Evolutionary conservation across 2,113 vertebrate genomes (phyloP), one percentile per base, ranked within the genome.

Genomic region (Ammodytes dubius): DNA sequence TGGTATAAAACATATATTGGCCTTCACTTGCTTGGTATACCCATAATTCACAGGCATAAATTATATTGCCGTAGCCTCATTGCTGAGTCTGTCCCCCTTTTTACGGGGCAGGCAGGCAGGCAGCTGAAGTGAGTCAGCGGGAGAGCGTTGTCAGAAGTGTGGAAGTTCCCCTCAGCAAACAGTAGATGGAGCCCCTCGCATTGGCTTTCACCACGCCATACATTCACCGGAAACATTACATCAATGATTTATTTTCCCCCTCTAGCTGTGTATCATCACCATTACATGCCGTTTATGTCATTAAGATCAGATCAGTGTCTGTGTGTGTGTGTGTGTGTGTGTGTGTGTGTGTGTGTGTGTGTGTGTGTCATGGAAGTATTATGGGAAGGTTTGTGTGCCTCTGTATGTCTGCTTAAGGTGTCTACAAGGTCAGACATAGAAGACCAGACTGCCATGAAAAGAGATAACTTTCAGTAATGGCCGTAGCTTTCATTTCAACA

Each of bases 1-100:
- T 82, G 85, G 84, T 91, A 94, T 94, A 92, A 95, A 95, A 89
- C 92, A 91, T 89, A 91, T 85, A 92, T 86, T 91, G 93, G 94
- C 93, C 93, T 95, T 94, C 91, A 88, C 85, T 86, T 77, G 81
- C 70, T 83, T 15, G 84, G 81, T 84, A 76, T 86, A 73, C 83
- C 84, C 88, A 92, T 95, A 92, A 94, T 90, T 95, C 90, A 92
- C 49, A 35, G 84, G 88, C 82, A 86, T 94, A 94, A 92, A 94
- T 94, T 90, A 89, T 65, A 60, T 56, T 39, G 70, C 76, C 76
- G 78, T 57, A 27, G 70, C 50, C 69, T 74, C 75, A 66, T 58
- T 81, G 69, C 82, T 53, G 89, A 86, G 75, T 72, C 67, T 82
- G 86, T 80, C 79, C 83, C 63, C 66, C 70, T 69, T 64, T 83